Conservation (phyloP, 2,888 invertebrate species). For the Melitaea athalia region DNA sequence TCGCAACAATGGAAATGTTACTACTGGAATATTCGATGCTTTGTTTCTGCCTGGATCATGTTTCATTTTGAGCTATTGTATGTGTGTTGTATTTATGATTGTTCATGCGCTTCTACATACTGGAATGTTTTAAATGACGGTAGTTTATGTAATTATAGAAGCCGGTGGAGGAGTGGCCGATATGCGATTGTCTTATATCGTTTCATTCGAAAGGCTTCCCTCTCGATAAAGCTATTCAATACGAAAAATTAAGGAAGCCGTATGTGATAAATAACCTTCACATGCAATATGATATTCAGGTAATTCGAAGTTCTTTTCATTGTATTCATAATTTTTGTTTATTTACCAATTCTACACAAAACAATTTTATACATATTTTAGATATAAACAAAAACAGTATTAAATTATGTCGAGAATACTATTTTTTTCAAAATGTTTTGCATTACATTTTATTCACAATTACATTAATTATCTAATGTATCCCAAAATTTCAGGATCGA, state of each 20-base stretch:
- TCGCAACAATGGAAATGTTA: background rate
- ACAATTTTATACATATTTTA: too few relatives aligned
- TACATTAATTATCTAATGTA: background rate
- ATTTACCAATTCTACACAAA: too few relatives aligned
- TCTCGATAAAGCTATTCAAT: constrained; percentile 97
- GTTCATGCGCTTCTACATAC: background rate
- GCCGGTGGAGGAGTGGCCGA: constrained; percentile 98
- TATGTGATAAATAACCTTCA: constrained; percentile 99
- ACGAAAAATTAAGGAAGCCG: constrained; percentile 95
- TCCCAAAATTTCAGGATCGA: constrained; percentile 84
- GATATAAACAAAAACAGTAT: too few relatives aligned
- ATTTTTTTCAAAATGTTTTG: background rate
- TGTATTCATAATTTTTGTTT: background rate
- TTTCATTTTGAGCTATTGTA: constrained; percentile 13
- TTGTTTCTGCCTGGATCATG: constrained; percentile 5
- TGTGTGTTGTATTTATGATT: constrained; percentile 7
- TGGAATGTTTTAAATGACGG: constrained; percentile 15
- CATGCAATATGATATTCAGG: constrained; percentile 98
- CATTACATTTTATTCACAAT: background rate
- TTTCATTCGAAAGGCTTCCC: constrained; percentile 99
- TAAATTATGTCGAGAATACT: background rate
- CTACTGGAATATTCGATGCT: constrained; percentile 10
- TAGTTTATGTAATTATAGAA: constrained; percentile 80
- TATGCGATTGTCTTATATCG: constrained; percentile 98
- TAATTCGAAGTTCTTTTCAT: constrained; percentile 53